Conservation (phyloP, 2,888 invertebrate species). For the Chaitophorus viminalis region DNA sequence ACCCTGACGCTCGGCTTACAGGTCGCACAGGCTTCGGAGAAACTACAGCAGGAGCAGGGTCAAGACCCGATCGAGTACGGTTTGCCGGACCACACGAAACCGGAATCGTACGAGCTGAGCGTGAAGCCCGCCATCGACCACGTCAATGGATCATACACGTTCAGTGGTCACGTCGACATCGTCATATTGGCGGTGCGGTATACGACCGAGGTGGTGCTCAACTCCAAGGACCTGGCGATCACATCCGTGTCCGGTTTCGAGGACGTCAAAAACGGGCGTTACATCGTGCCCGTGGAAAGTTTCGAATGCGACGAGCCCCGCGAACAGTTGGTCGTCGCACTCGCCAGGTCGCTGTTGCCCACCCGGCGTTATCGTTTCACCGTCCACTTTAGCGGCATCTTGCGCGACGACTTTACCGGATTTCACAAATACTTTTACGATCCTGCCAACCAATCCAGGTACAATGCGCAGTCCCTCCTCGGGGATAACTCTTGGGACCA, state of each 20-base stretch:
- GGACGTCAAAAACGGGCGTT: background rate
- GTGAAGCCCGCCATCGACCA: background rate
- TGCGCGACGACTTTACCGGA: constrained; percentile 58
- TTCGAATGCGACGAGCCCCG: background rate
- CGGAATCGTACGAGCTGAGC: constrained; percentile 34
- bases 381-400: constrained; percentile 48
- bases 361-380: constrained; percentile 22
- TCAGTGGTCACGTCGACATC: background rate
- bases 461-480: too few species aligned
- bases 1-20: background rate
- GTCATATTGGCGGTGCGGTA: background rate
- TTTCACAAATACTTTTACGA: constrained; percentile 62
- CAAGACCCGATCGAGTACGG: background rate
- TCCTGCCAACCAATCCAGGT: background rate
- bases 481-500: too few species aligned
- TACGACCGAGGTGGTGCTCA: constrained; percentile 22
- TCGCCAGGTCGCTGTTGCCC: background rate
- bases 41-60: background rate
- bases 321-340: background rate
- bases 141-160: background rate
- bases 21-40: too few species aligned
- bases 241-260: background rate
- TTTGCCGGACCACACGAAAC: constrained; percentile 48
- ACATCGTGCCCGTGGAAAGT: background rate
- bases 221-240: constrained; percentile 30